These are phyloP conservation scores for Dicycla oo DNA, from an alignment of 2,888 invertebrate genomes.

Conservation along the genomic window DNA sequence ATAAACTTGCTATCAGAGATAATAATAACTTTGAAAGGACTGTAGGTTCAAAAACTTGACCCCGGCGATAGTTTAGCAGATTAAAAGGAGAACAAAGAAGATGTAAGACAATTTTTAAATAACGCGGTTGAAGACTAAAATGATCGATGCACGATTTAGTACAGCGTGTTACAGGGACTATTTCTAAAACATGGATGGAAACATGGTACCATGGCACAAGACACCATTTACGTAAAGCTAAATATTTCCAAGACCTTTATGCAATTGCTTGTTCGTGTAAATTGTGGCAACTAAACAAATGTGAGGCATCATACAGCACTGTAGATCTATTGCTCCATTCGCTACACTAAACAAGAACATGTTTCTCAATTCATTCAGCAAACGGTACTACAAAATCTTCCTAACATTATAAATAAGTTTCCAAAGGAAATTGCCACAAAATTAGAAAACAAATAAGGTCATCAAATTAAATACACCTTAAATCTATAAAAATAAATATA, in stretches of 20 bases:
- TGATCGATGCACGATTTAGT: not conserved
- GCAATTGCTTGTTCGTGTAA: conserved; percentile 25
- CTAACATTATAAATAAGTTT: too few relatives aligned
- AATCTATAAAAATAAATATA: too few relatives aligned
- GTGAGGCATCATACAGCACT: conserved; percentile 19
- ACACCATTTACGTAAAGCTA: not conserved
- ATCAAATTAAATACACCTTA: too few relatives aligned
- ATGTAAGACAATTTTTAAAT: not conserved
- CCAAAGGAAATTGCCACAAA: too few relatives aligned
- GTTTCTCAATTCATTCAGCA: too few relatives aligned
- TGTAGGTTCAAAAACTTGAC: not conserved
- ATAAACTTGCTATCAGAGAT: not conserved
- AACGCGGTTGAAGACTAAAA: not conserved
- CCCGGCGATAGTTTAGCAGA: not conserved
- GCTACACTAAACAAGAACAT: not conserved
- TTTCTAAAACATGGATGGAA: not conserved
- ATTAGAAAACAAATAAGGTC: too few relatives aligned
- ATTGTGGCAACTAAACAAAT: conserved; percentile 30
- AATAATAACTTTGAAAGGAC: not conserved
- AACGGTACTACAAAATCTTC: too few relatives aligned
- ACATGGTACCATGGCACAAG: not conserved
- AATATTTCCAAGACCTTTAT: conserved; percentile 12
- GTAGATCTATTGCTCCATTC: conserved; percentile 29
- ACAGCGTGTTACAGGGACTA: not conserved
- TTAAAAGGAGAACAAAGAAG: not conserved